Conservation (phyloP, 2,888 invertebrate species). For the Labia minor region DNA sequence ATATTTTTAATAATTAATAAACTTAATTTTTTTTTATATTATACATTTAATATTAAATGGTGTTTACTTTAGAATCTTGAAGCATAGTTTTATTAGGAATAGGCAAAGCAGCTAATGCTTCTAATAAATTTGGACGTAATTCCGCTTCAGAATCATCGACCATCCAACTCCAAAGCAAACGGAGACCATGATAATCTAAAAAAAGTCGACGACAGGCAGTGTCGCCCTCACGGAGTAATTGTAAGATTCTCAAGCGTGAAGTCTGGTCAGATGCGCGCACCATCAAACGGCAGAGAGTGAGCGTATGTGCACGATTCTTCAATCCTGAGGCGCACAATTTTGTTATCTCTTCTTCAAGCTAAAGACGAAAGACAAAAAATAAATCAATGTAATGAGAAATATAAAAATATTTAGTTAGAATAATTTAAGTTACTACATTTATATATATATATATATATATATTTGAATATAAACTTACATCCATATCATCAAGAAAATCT, state of each 20-base stretch:
- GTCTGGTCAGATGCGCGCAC: slow-evolving; percentile 77
- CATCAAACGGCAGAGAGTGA: slow-evolving; percentile 81
- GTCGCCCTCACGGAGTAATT: slow-evolving; percentile 67
- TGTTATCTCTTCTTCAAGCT: slow-evolving; percentile 83
- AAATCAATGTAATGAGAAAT: too few species aligned
- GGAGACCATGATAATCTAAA: slow-evolving; percentile 84
- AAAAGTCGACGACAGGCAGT: slow-evolving; percentile 75
- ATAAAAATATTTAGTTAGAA: too few species aligned
- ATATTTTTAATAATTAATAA: too few species aligned
- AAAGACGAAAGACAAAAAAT: slow-evolving; percentile 30
- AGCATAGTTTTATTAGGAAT: slow-evolving; percentile 89
- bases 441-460: too few species aligned
- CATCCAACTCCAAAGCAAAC: slow-evolving; percentile 89
- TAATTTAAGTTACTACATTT: too few species aligned
- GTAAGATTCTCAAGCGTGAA: slow-evolving; percentile 57
- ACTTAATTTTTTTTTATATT: too few species aligned
- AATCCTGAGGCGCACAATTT: slow-evolving; percentile 65
- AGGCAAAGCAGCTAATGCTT: slow-evolving; percentile 62
- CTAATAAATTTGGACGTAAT: slow-evolving; percentile 13
- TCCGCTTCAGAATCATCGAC: slow-evolving; percentile 47
- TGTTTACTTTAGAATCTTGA: slow-evolving; percentile 80
- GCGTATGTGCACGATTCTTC: slow-evolving; percentile 80
- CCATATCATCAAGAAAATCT: slow-evolving; percentile 51
- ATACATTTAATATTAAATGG: too few species aligned
- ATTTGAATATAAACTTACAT: slow-evolving; percentile 37